Percentiles rank a stretch among this genome's conserved stretches.
These are phyloP conservation scores for Ranitomeya variabilis DNA, from an alignment of 2,113 vertebrate genomes.

Conservation along the genomic window DNA sequence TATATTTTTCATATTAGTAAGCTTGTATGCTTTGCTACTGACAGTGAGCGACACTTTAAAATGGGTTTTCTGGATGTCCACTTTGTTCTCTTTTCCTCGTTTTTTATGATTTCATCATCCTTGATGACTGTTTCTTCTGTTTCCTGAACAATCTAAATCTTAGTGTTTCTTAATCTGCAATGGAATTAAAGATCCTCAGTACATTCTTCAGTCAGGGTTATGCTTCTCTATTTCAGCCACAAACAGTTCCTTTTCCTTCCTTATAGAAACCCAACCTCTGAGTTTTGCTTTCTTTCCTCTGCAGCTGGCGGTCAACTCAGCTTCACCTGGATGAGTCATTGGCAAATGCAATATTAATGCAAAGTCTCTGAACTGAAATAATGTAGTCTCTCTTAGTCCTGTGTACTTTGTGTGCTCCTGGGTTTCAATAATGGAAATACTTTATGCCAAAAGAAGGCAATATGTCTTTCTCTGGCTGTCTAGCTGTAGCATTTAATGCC, in stretches of 20 bases:
- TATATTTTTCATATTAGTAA: constrained; percentile 24
- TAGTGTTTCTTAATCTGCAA: constrained; percentile 44
- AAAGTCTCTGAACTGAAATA: constrained; percentile 13
- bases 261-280: constrained; percentile 47
- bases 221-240: constrained; percentile 57
- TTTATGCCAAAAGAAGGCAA: neutral
- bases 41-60: constrained; percentile 13
- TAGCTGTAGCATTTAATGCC: neutral
- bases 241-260: constrained; percentile 55
- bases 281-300: constrained; percentile 35
- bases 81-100: neutral
- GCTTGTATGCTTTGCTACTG: neutral
- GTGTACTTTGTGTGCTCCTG: neutral
- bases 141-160: constrained; percentile 53
- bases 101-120: constrained; percentile 21
- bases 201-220: constrained; percentile 52
- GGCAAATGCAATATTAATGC: neutral
- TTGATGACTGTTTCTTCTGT: constrained; percentile 58
- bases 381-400: neutral
- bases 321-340: constrained; percentile 52
- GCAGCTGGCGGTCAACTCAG: constrained; percentile 1
- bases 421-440: constrained; percentile 12
- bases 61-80: constrained; percentile 21
- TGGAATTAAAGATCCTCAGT: constrained; percentile 46
- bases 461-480: neutral